Percentiles rank a stretch among this genome's conserved stretches.
phyloP scores from a whole-genome alignment of 2,888 invertebrate species.

The Heliothis peltigera region DNA sequence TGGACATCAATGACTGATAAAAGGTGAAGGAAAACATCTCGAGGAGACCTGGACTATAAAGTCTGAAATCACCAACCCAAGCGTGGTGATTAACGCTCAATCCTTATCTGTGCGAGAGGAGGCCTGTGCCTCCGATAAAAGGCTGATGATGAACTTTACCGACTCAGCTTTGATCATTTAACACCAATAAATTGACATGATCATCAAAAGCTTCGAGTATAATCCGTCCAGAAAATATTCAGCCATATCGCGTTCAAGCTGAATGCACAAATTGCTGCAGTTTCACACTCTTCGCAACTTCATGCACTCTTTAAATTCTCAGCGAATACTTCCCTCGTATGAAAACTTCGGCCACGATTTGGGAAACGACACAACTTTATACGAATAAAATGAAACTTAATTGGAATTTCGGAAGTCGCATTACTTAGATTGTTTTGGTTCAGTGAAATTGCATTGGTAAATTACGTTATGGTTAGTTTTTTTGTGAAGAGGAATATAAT shows the following conservation, averaged over 20 bases:
- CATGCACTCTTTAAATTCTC: conserved; percentile 38
- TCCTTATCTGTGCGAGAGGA: too few species aligned
- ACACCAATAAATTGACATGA: not conserved
- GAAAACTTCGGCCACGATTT: conserved; percentile 41
- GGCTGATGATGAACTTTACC: not conserved
- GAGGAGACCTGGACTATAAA: too few species aligned
- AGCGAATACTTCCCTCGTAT: conserved; percentile 30
- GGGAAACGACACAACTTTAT: conserved; percentile 32
- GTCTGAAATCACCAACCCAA: too few species aligned
- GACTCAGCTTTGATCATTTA: not conserved
- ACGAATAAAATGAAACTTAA: conserved; percentile 16
- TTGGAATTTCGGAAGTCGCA: conserved; percentile 5
- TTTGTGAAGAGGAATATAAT: not conserved
- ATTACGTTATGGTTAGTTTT: not conserved
- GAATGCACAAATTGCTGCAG: conserved; percentile 40
- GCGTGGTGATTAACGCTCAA: too few species aligned
- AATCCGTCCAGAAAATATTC: conserved; percentile 22
- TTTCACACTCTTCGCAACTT: conserved; percentile 34
- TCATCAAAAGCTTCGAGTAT: conserved; percentile 3
- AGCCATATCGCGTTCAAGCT: conserved; percentile 29
- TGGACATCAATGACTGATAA: too few species aligned
- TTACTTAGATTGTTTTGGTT: not conserved
- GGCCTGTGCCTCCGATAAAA: too few species aligned
- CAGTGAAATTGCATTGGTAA: not conserved
- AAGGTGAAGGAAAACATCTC: too few species aligned